A percentile compares a stretch with the other conserved stretches of the same genome.
phyloP scores from a whole-genome alignment of 2,113 vertebrate genomes.

The Leiothrix lutea region DNA sequence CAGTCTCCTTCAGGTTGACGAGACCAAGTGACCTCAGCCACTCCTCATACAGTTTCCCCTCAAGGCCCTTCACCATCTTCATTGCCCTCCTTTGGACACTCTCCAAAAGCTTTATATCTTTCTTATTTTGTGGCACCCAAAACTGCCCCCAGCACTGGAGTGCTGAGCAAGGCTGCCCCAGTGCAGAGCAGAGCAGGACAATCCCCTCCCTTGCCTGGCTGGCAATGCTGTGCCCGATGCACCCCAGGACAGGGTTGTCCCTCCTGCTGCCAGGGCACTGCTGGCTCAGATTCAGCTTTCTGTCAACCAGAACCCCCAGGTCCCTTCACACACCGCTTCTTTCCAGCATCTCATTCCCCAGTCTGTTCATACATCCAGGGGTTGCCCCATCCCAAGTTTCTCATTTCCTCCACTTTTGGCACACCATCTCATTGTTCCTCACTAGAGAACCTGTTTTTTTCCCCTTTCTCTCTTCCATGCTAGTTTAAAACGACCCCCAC shows the following conservation, averaged over 20 bases:
- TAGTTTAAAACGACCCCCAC: background rate
- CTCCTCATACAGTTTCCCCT: rapidly evolving
- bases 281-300: background rate
- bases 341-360: background rate
- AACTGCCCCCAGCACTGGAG: rapidly evolving
- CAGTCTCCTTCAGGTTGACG: background rate
- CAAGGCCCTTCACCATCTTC: background rate
- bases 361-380: background rate
- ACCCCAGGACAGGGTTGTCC: background rate
- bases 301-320: rapidly evolving
- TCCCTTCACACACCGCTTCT: rapidly evolving
- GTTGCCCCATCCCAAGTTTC: background rate
- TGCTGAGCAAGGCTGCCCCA: rapidly evolving
- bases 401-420: background rate
- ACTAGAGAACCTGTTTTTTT: background rate
- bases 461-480: background rate
- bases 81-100: background rate
- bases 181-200: rapidly evolving
- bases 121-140: background rate
- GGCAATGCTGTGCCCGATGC: rapidly evolving
- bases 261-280: background rate
- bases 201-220: rapidly evolving
- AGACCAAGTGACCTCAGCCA: background rate
- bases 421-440: background rate
- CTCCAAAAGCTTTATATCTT: too few relatives aligned